Conservation (phyloP, 2,797 vertebrate genomes). For the Ispidina lecontei region DNA sequence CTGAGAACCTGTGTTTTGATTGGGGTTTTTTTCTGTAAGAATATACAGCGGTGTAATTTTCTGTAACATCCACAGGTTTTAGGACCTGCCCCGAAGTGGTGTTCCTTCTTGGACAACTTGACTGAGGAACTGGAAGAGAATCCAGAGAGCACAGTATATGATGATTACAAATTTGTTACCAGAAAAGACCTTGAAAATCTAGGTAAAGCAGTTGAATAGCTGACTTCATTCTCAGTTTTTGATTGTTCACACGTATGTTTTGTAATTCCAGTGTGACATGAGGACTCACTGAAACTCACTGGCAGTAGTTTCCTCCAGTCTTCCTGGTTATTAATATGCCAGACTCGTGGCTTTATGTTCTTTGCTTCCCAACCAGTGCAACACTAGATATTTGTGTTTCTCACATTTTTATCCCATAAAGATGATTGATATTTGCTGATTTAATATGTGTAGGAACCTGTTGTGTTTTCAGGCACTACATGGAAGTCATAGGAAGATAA, state of each 20-base stretch:
- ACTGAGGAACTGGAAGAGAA: constrained; percentile 97
- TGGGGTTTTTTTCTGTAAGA: neutral
- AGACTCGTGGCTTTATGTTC: neutral
- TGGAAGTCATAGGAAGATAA: neutral
- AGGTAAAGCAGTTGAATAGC: constrained; percentile 80
- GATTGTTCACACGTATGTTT: neutral
- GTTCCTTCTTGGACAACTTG: constrained; percentile 95
- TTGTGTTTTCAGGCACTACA: neutral
- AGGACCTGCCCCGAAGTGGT: constrained; percentile 95
- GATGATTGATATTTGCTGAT: neutral
- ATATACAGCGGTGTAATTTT: neutral
- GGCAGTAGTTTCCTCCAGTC: neutral
- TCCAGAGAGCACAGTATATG: constrained; percentile 94
- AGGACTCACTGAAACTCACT: neutral
- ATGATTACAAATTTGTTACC: constrained; percentile 98
- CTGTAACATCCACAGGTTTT: constrained; percentile 81
- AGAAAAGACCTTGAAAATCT: constrained; percentile 93
- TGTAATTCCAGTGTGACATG: neutral
- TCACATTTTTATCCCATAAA: neutral
- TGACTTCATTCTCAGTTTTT: neutral
- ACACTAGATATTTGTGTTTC: neutral
- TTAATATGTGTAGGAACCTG: neutral
- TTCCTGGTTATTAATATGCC: neutral
- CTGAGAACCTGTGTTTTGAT: neutral
- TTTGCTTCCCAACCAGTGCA: neutral